Percentiles rank a stretch among this genome's conserved stretches.
Conservation (phyloP, 2,113 vertebrate species). For the Cheilinus undulatus region DNA sequence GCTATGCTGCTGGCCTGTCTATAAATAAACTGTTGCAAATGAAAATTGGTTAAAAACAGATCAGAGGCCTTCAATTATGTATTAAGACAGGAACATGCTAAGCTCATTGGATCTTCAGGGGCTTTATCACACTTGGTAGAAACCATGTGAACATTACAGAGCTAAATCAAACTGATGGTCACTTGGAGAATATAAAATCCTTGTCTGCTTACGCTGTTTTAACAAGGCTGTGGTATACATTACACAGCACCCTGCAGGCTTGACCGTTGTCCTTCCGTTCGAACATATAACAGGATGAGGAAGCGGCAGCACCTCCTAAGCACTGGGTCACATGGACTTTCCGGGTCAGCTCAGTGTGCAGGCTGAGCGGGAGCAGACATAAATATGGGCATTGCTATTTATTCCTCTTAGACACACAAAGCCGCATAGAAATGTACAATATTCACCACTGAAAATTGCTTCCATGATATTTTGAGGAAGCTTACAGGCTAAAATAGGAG, state of each 20-base stretch:
- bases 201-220: slow-evolving; percentile 4
- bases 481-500: background rate
- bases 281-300: slow-evolving; percentile 67
- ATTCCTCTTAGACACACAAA: slow-evolving; percentile 53
- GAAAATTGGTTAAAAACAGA: background rate
- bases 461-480: slow-evolving; percentile 25
- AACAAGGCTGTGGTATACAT: slow-evolving; percentile 28
- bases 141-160: background rate
- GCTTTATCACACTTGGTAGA: background rate
- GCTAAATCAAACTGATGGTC: background rate
- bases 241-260: slow-evolving; percentile 22
- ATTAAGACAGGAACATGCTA: background rate
- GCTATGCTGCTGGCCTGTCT: background rate
- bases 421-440: slow-evolving; percentile 58
- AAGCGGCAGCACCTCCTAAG: slow-evolving; percentile 52
- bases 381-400: slow-evolving; percentile 68
- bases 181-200: background rate
- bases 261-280: slow-evolving; percentile 33
- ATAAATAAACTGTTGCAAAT: background rate
- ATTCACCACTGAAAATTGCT: slow-evolving; percentile 56
- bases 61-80: background rate
- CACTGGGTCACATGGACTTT: slow-evolving; percentile 68
- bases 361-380: slow-evolving; percentile 60
- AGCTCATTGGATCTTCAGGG: background rate
- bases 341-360: slow-evolving; percentile 60